Evolutionary conservation across 2,888 invertebrate species (phyloP).

Genomic region (Lasioglossum malachurum): DNA sequence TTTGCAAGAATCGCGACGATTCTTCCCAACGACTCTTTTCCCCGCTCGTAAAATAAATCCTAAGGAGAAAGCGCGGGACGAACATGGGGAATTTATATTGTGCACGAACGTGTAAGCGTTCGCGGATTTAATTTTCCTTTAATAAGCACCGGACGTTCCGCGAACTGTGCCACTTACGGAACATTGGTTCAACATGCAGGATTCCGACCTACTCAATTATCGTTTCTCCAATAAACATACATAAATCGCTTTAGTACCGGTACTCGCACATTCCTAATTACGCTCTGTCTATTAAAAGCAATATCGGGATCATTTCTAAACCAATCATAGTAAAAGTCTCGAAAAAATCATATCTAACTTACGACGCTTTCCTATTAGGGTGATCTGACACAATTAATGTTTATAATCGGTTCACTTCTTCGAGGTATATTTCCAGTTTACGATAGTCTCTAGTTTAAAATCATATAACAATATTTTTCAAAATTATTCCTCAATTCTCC

Average conservation of each 20-base stretch:
- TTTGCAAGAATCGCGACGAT: slow-evolving; percentile 1
- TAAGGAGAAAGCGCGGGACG: neutral
- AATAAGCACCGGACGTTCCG: neutral
- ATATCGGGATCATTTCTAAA: no score
- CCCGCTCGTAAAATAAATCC: neutral
- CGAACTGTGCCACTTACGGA: neutral
- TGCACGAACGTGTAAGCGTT: neutral
- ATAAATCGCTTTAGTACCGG: neutral
- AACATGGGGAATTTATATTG: slow-evolving; percentile 4
- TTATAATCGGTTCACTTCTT: no score
- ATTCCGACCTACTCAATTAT: neutral
- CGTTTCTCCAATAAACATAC: neutral
- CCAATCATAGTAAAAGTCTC: no score
- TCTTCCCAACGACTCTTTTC: neutral
- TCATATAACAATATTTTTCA: no score
- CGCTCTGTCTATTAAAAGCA: neutral
- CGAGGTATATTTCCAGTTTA: no score
- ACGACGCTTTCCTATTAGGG: no score
- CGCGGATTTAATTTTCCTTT: slow-evolving; percentile 1
- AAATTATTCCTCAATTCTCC: no score
- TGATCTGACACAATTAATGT: no score
- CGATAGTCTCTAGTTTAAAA: no score
- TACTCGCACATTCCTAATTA: neutral
- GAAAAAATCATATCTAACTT: no score
- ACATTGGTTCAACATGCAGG: neutral